Percentiles rank a stretch among this genome's conserved stretches.
Evolutionary conservation across 2,113 vertebrate species (phyloP).

Genomic region (Dipodomys spectabilis): DNA sequence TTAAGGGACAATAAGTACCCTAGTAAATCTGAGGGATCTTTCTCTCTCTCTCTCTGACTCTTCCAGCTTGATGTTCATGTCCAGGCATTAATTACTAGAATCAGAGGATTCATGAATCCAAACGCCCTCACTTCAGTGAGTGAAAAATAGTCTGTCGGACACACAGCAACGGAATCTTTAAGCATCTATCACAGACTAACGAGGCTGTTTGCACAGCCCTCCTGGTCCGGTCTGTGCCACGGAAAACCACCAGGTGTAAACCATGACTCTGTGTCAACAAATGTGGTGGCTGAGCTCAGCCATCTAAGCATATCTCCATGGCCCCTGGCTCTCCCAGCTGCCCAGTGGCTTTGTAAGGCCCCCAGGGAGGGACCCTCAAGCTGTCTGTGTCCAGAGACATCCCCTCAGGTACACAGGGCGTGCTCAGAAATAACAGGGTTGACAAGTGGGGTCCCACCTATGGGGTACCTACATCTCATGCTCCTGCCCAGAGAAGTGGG

Average conservation of each 20-base stretch:
- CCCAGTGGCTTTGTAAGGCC: neutral
- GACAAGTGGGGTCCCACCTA: no score
- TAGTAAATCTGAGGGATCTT: neutral
- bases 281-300: fast-evolving
- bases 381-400: fast-evolving
- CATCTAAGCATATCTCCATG: fast-evolving
- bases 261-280: fast-evolving
- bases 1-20: conserved; percentile 59
- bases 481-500: neutral
- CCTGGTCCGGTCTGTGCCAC: neutral
- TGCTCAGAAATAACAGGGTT: fast-evolving
- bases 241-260: neutral
- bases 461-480: neutral
- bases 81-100: neutral
- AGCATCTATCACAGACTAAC: neutral
- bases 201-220: neutral
- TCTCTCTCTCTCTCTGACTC: neutral
- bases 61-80: neutral
- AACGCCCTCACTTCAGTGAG: neutral
- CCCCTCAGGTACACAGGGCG: fast-evolving
- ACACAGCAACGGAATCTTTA: fast-evolving
- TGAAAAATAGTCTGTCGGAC: neutral
- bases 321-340: neutral
- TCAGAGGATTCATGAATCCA: neutral
- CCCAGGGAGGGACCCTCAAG: fast-evolving